phyloP scores from a whole-genome alignment of 2,888 invertebrate genomes.

The Acrobasis consociella region DNA sequence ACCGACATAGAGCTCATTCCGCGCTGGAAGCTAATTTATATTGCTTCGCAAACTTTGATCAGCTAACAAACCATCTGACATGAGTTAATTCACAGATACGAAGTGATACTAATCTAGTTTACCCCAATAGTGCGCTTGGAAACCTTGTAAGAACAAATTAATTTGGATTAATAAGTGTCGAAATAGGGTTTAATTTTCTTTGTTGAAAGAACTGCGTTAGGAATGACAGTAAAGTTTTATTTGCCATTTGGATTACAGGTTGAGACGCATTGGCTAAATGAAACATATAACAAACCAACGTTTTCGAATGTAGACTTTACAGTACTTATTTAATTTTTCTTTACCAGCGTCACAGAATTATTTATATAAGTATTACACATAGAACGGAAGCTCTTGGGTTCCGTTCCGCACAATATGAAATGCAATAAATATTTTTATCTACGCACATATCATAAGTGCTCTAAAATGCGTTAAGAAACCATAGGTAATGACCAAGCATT shows the following conservation, averaged over 20 bases:
- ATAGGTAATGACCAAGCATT: no score
- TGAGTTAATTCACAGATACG: constrained; percentile 11
- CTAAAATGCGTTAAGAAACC: no score
- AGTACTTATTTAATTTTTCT: no score
- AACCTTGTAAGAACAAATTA: neutral
- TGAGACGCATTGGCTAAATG: neutral
- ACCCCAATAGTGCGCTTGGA: neutral
- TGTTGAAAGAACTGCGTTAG: neutral
- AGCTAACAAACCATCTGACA: constrained; percentile 11
- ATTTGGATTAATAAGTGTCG: neutral
- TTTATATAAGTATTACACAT: no score
- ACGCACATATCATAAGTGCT: no score
- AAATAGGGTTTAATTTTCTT: neutral
- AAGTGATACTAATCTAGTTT: constrained; percentile 10
- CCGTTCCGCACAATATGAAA: no score
- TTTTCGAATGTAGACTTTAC: neutral
- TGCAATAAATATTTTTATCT: no score
- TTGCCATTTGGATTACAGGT: neutral
- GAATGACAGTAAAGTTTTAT: neutral
- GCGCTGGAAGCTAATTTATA: neutral
- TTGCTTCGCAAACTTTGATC: constrained; percentile 10
- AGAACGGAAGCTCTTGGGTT: no score
- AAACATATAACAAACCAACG: neutral
- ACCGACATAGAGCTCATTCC: constrained; percentile 7
- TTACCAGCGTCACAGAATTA: no score